Evolutionary conservation across 2,113 vertebrate species (phyloP), one percentile per base, ranked within the genome.

Genomic region (Phylloscopus trochiloides): DNA sequence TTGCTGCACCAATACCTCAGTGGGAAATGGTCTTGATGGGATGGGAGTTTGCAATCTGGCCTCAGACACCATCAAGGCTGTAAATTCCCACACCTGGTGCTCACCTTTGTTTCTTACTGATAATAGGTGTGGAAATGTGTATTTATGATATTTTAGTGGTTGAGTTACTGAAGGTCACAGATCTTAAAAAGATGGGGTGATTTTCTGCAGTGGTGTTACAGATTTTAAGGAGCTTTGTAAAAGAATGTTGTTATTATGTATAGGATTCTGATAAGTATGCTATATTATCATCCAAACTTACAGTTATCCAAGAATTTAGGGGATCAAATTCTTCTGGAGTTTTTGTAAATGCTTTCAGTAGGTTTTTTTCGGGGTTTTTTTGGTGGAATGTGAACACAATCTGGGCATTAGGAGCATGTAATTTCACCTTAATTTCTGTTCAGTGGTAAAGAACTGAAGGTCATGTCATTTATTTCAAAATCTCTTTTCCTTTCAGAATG

Each of bases 81-180:
- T 88, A 95, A 95, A 97, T 96, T 67, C 45, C 50, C 63, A 40
- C 76, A 90, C 80, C 47, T 80, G 65, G 6, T 80, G 54, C 83
- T 94, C 70, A 61, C 95, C 70, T 22, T 90, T 92, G 34, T 96
- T 97, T 97, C 58, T 76, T 54, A 12, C 57, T 94, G 62, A 32
- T 79, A 83, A 79, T 50, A 57, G 26, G 34, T 85, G 86, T 40
- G 78, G 61, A 90, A 90, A 65, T 81, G 21, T 19, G 43, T 22
- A 12, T 89, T 92, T 88, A 38, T 84, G 83, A 14, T 71, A 24
- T 83, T 93, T 57, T 88, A 92, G 96, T 58, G 88, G 93, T 65
- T 94, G 45, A 22, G 14, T 68, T 80, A 66, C n/a, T 67, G 73
- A 88, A 95, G 94, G 83, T 89, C 86, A 81, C 11, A 4, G 31